Percentiles rank a stretch among this genome's conserved stretches.
These are phyloP conservation scores for cattle (Bos taurus) DNA, from an alignment of 2,113 vertebrate species.

Conservation along the genomic window DNA sequence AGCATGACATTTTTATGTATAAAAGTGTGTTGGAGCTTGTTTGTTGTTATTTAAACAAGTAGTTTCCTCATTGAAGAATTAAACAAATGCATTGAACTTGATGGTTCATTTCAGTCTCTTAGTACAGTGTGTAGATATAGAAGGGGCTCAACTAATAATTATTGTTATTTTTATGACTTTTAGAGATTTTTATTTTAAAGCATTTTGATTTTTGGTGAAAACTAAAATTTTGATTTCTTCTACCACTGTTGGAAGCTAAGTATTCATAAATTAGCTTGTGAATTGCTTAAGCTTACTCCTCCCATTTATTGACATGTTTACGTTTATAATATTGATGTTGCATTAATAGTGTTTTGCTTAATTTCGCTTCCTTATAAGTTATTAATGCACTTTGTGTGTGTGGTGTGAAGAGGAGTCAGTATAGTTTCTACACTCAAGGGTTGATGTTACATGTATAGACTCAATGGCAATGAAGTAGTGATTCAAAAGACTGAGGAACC, in stretches of 20 bases:
- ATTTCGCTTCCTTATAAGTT: constrained; percentile 47
- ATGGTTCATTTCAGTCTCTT: not conserved
- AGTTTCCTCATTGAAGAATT: not conserved
- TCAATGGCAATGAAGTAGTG: not conserved
- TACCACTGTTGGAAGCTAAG: not conserved
- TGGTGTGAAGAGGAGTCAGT: not conserved
- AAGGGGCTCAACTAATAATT: not conserved
- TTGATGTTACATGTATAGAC: not conserved
- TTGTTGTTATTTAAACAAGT: not conserved
- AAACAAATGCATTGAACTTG: not conserved
- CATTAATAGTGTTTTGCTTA: constrained; percentile 56
- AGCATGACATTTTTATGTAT: not conserved
- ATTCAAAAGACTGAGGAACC: not conserved
- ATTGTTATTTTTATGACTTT: not conserved
- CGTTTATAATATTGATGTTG: constrained; percentile 61
- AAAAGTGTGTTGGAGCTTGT: not conserved
- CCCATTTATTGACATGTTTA: constrained; percentile 57
- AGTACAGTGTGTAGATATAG: not conserved
- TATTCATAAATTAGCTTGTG: constrained; percentile 17
- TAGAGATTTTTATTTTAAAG: not conserved
- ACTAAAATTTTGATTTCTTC: not conserved
- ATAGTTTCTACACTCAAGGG: not conserved
- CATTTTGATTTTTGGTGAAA: not conserved
- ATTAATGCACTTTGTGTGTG: not conserved
- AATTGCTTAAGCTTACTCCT: constrained; percentile 1